These are phyloP conservation scores for Diogma glabrata DNA, from an alignment of 2,888 invertebrate genomes.

Conservation along the genomic window DNA sequence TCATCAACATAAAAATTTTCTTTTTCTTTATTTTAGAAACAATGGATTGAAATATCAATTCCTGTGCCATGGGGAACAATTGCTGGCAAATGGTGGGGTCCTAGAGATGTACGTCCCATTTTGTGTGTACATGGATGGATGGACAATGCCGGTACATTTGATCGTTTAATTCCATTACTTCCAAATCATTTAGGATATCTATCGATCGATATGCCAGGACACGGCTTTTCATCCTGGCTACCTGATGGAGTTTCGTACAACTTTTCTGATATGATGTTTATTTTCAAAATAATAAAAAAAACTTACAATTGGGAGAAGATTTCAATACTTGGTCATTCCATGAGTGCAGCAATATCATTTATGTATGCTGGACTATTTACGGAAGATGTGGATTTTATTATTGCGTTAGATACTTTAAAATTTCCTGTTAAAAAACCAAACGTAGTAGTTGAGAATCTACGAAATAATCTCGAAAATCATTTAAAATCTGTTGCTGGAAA, in stretches of 20 bases:
- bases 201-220: conserved; percentile 60
- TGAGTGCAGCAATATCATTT: conserved; percentile 51
- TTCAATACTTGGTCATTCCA: conserved; percentile 56
- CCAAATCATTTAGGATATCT: conserved; percentile 40
- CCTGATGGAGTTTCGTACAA: conserved; percentile 45
- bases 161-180: conserved; percentile 51
- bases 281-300: conserved; percentile 46
- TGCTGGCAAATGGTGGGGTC: conserved; percentile 60
- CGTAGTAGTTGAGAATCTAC: conserved; percentile 30
- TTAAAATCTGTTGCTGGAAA: conserved; percentile 37
- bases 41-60: conserved; percentile 44
- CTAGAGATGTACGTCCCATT: conserved; percentile 46
- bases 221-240: conserved; percentile 56
- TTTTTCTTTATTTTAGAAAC: background rate
- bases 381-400: conserved; percentile 33
- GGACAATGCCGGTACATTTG: conserved; percentile 69
- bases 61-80: conserved; percentile 58
- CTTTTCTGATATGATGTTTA: conserved; percentile 34
- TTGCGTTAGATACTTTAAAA: conserved; percentile 32
- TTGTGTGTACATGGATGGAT: conserved; percentile 67
- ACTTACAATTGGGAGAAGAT: conserved; percentile 59
- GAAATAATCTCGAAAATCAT: conserved; percentile 36
- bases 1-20: no score
- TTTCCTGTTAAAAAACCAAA: conserved; percentile 24
- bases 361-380: conserved; percentile 48